phyloP scores from a whole-genome alignment of 2,888 invertebrate species.

The Platycheirus rosarum region DNA sequence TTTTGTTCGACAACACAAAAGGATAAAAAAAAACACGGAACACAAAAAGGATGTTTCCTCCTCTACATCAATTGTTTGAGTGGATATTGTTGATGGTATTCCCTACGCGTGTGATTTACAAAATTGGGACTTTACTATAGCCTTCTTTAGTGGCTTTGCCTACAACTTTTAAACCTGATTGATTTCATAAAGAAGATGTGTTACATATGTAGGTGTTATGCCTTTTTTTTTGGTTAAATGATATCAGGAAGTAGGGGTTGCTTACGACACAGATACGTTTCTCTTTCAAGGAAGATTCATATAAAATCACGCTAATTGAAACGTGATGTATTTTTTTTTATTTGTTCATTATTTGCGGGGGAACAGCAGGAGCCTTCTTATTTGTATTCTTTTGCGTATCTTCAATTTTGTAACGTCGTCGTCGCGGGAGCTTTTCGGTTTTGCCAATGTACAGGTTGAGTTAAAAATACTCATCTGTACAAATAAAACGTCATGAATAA shows the following conservation, averaged over 20 bases:
- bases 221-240: neutral
- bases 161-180: conserved; percentile 8
- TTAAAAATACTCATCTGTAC: neutral
- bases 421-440: neutral
- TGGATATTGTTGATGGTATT: conserved; percentile 39
- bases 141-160: neutral
- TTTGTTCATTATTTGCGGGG: neutral
- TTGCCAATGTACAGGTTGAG: neutral
- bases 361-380: neutral
- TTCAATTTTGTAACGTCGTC: neutral
- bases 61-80: conserved; percentile 38
- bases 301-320: neutral
- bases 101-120: conserved; percentile 25
- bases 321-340: neutral
- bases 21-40: neutral
- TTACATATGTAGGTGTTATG: neutral
- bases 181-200: conserved; percentile 2
- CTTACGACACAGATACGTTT: neutral
- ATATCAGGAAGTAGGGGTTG: neutral
- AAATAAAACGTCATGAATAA: conserved; percentile 9
- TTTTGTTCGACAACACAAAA: too few species aligned
- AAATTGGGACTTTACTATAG: conserved; percentile 20
- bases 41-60: conserved; percentile 19
- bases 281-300: too few species aligned
- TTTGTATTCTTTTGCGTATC: conserved; percentile 8